Base-by-base conservation (phyloP, 1,140 invertebrate genomes). In the Scaptodrosophila lebanonensis region DNA sequence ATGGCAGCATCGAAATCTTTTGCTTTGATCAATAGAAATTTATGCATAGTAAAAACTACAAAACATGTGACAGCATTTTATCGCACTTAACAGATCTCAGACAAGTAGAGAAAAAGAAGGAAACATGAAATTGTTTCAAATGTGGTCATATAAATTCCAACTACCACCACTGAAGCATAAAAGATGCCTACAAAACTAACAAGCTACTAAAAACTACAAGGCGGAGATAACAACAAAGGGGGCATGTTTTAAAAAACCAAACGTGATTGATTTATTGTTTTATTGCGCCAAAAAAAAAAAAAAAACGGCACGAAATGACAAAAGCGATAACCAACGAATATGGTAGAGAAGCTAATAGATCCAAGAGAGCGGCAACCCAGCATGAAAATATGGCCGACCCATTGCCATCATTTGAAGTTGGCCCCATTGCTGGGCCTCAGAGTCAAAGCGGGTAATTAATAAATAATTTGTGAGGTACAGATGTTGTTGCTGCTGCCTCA, bases 261-360 rank as follows among this genome's bases (percentile, higher is more conserved):
- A 60, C 50, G 36, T 82, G 73, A 79, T 79, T 79, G 73, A 79
- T 79, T 79, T 79, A 79, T 79, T 75, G 75, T 66, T 79, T 82
- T 79, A 79, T 79, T 73, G 49, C 52, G 75, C 56, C 15, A 69
- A 73, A 75, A 69, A 61, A 48, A 33, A 60, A 25, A 45, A 42
- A 50, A 59, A 51, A 59, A 65, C 51, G 39, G 56, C 15, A 66
- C 29, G 43, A 60, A 53, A 72, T 72, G 58, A 79, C 65, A 69
- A 79, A 52, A 32, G 15, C 68, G 57, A 79, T 73, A 73, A 69
- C 69, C 60, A 57, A 53, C 38, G 65, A 69, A 62, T 56, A 58
- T 54, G 48, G 32, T 52, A 44, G 25, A 17, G 13, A 52, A 59
- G 8, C 8, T 4, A 25, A 25, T 25, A 25, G 22, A 25, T 25